Evolutionary conservation across 1,140 invertebrate species (phyloP).

Genomic region (Panagrolaimus sp.): DNA sequence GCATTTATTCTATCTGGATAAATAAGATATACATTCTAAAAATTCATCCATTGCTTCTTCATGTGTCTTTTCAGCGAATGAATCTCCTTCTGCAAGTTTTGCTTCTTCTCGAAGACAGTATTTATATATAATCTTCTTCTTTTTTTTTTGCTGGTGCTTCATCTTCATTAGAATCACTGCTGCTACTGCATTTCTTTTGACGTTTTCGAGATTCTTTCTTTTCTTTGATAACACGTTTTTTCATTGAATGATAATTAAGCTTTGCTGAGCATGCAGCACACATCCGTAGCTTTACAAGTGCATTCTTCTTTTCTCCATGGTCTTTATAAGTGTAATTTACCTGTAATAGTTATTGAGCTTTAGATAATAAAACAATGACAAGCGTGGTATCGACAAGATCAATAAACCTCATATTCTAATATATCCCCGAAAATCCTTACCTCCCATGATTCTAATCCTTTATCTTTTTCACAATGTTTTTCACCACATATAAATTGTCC

Average conservation of each 20-base stretch:
- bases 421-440: too few species aligned
- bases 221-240: constrained; percentile 65
- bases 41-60: constrained; percentile 73
- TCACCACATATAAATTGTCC: constrained; percentile 86
- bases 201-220: constrained; percentile 61
- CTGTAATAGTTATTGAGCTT: constrained; percentile 23
- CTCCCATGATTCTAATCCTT: constrained; percentile 81
- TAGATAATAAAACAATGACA: too few species aligned
- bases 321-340: constrained; percentile 86
- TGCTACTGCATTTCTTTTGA: constrained; percentile 57
- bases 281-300: constrained; percentile 86
- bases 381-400: too few species aligned
- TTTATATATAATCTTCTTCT: constrained; percentile 14
- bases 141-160: not conserved
- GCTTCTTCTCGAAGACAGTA: constrained; percentile 51
- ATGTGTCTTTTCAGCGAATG: constrained; percentile 34
- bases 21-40: constrained; percentile 71
- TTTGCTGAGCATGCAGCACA: constrained; percentile 85
- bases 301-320: constrained; percentile 80
- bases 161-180: constrained; percentile 2
- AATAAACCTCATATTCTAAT: too few species aligned
- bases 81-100: constrained; percentile 32
- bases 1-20: constrained; percentile 64
- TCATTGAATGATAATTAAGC: constrained; percentile 71
- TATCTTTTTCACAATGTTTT: constrained; percentile 69